These are phyloP conservation scores for Formicarius rufipectus DNA, from an alignment of 2,113 vertebrate genomes.

Conservation along the genomic window DNA sequence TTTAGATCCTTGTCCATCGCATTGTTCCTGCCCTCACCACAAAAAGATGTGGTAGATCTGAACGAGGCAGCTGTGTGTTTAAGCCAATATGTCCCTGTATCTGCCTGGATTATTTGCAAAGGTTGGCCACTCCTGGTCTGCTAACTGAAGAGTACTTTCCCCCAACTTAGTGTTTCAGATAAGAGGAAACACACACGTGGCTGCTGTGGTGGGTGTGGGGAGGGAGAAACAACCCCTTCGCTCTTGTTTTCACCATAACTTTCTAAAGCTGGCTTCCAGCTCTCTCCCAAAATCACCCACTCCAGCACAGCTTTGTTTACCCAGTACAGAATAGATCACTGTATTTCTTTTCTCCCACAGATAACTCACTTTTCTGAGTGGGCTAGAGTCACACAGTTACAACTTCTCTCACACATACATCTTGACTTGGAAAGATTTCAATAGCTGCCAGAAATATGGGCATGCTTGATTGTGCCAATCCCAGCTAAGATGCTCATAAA, in stretches of 20 bases:
- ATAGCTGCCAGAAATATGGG: background rate
- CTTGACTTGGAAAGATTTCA: conserved; percentile 43
- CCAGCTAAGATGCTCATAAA: background rate
- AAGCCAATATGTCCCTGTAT: background rate
- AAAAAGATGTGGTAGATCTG: background rate
- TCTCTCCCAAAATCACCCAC: conserved; percentile 43
- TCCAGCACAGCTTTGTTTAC: conserved; percentile 55
- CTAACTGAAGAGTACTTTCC: background rate
- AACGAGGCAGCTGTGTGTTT: background rate
- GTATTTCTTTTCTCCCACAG: conserved; percentile 49
- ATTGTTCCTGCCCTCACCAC: background rate
- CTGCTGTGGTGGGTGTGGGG: background rate
- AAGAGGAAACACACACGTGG: background rate
- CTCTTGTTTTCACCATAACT: background rate
- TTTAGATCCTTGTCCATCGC: background rate
- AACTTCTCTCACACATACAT: conserved; percentile 43
- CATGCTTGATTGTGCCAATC: background rate
- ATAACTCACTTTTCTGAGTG: conserved; percentile 54
- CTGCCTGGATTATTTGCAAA: background rate
- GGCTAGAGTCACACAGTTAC: conserved; percentile 43
- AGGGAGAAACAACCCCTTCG: background rate
- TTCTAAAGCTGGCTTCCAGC: conserved; percentile 18
- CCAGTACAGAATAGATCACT: conserved; percentile 35
- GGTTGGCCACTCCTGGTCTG: background rate
- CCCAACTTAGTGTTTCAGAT: background rate